Percentiles rank a stretch among this genome's conserved stretches.
phyloP scores from a whole-genome alignment of 2,797 vertebrate species.

The Oceanodroma leucorhoa region DNA sequence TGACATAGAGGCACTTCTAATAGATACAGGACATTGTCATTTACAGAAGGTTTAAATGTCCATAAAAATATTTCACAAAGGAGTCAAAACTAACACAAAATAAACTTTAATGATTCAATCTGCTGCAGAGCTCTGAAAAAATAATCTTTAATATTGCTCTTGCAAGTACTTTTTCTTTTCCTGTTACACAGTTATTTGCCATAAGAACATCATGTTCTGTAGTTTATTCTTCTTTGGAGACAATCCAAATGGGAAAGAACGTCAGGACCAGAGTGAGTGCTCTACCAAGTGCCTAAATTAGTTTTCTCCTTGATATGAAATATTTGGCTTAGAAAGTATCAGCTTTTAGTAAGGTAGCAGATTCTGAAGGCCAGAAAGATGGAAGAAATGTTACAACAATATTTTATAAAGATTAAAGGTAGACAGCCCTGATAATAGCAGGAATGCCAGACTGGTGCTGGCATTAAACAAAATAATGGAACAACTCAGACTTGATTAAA shows the following conservation, averaged over 20 bases:
- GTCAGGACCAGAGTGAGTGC: neutral
- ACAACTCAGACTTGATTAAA: neutral
- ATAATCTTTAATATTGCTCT: neutral
- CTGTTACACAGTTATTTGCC: neutral
- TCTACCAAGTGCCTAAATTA: neutral
- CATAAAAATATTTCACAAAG: neutral
- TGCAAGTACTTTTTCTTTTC: neutral
- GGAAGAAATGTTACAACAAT: neutral
- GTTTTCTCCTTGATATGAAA: conserved; percentile 10
- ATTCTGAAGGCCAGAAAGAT: conserved; percentile 7
- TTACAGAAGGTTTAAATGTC: neutral
- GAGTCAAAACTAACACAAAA: neutral
- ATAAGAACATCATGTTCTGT: neutral
- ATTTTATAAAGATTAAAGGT: conserved; percentile 19
- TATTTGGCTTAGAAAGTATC: neutral
- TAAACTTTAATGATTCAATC: neutral
- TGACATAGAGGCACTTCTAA: neutral
- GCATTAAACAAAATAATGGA: neutral
- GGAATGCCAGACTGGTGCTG: neutral
- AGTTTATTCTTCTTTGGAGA: conserved; percentile 14
- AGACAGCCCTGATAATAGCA: neutral
- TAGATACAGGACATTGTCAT: neutral
- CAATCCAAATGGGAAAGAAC: neutral
- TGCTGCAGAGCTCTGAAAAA: neutral
- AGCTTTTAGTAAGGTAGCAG: neutral